Percentiles rank a stretch among this genome's conserved stretches.
phyloP scores from a whole-genome alignment of 1,140 invertebrate species.

The Paraescarpia echinospica region DNA sequence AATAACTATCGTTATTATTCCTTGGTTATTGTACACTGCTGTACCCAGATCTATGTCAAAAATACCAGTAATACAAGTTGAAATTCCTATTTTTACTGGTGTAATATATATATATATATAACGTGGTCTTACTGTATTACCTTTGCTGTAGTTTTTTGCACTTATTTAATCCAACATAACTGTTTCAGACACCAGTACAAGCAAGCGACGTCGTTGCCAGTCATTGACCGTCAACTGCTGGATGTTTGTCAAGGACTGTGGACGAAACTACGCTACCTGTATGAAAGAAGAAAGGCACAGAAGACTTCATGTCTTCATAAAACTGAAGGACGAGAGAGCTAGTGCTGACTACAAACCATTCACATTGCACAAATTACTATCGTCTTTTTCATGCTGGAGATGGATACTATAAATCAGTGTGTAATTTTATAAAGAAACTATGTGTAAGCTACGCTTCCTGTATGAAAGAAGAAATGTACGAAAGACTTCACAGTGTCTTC shows the following conservation, averaged over 20 bases:
- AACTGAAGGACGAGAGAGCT: not conserved
- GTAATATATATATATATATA: too few relatives aligned
- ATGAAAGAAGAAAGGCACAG: not conserved
- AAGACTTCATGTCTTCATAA: not conserved
- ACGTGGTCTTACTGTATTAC: not conserved
- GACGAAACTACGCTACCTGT: constrained; percentile 25
- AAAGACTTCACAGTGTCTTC: not conserved
- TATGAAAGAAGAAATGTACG: not conserved
- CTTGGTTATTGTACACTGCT: too few relatives aligned
- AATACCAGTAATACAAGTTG: too few relatives aligned
- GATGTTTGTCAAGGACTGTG: constrained; percentile 27
- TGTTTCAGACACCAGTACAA: constrained; percentile 25
- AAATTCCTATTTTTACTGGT: too few relatives aligned
- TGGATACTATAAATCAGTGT: too few relatives aligned
- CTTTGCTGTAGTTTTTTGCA: constrained; percentile 1
- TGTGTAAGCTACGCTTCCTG: constrained; percentile 17
- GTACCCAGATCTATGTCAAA: too few relatives aligned
- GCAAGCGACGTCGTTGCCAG: constrained; percentile 10
- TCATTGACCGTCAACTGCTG: constrained; percentile 12
- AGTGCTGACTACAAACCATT: not conserved
- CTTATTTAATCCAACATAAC: not conserved
- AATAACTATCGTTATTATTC: too few relatives aligned
- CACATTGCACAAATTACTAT: too few relatives aligned
- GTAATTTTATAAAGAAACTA: too few relatives aligned
- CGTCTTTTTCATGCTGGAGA: too few relatives aligned